Evolutionary conservation across 2,797 vertebrate genomes (phyloP), one percentile per base, ranked within the genome.

Genomic region (Melopsittacus undulatus): DNA sequence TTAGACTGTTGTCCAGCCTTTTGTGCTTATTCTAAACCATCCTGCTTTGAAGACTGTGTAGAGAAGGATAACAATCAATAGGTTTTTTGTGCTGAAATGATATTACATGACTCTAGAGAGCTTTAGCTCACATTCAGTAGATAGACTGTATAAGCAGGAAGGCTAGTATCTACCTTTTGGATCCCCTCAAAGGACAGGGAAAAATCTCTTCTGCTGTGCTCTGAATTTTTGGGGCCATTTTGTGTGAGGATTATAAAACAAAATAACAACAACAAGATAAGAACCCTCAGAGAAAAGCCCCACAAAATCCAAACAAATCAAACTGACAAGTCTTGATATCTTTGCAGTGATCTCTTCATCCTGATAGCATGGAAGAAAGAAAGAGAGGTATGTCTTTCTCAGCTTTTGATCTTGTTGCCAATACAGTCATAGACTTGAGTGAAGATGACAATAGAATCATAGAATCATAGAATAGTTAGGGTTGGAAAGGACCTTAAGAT

Each of bases 301-400:
- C 51, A 48, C 12, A 43, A 73, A 94, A 87, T 29, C 27, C 62
- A 69, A 82, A 92, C n/a, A 95, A 91, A 93, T 90, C 72, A 93
- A 91, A 81, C 13, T 78, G 68, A 73, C 26, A 87, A 42, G 10
- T 38, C 69, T 81, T 79, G 62, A 90, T 88, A 77, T 42, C 11
- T 67, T 42, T 82, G 36, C 36, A 78, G 42, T 61, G 73, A 81
- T 91, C 29, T 83, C n/a, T 92, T 88, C 72, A 78, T 77, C 46
- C 22, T 93, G 36, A 61, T 43, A 94, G 26, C 20, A 36, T 78
- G 57, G 42, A 93, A 93, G n/a, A 95, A 93, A 93, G n/a, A 95
- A 66, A 22, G 24, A 86, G 32, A 90, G 45, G 56, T 42, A 74
- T 22, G 14, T 38, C 20, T 80, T 77, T 80, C 24, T 74, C 26